These are phyloP conservation scores for Catamblyrhynchus diadema DNA, from an alignment of 2,797 vertebrate species.

Conservation along the genomic window DNA sequence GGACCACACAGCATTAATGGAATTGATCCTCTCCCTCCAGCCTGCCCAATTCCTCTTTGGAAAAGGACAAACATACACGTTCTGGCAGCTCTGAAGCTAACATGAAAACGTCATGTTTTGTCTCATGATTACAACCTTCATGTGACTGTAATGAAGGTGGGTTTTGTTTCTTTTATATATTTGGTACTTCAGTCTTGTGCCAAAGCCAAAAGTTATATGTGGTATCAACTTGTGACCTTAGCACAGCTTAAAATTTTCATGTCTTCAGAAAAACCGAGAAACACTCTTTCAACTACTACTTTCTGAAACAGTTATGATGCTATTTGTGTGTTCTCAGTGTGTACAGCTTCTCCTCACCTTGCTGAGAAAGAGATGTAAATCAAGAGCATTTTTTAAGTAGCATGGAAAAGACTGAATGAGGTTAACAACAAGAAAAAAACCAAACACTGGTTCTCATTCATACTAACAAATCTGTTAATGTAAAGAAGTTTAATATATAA, in stretches of 20 bases:
- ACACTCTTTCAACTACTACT: not conserved
- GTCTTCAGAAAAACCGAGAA: conserved; percentile 19
- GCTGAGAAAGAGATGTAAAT: not conserved
- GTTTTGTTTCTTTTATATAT: not conserved
- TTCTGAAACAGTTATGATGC: not conserved
- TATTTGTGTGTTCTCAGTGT: not conserved
- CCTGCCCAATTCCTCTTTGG: not conserved
- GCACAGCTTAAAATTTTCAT: not conserved
- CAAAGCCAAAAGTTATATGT: conserved; percentile 19
- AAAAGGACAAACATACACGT: not conserved
- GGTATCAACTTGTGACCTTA: conserved; percentile 30
- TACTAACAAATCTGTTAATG: not conserved
- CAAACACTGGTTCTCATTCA: not conserved
- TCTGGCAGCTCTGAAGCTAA: not conserved
- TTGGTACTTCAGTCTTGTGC: not conserved
- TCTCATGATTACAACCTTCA: not conserved
- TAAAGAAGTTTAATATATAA: not conserved
- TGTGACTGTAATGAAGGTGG: not conserved
- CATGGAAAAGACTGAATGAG: not conserved
- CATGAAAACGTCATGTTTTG: not conserved
- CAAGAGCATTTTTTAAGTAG: not conserved
- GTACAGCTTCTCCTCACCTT: not conserved
- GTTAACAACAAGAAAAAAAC: not conserved
- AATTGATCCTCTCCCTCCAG: not conserved
- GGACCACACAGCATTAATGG: not conserved